Percentiles rank a stretch among this genome's conserved stretches.
These are phyloP conservation scores for Cotesia glomerata DNA, from an alignment of 1,140 invertebrate species.

Conservation along the genomic window DNA sequence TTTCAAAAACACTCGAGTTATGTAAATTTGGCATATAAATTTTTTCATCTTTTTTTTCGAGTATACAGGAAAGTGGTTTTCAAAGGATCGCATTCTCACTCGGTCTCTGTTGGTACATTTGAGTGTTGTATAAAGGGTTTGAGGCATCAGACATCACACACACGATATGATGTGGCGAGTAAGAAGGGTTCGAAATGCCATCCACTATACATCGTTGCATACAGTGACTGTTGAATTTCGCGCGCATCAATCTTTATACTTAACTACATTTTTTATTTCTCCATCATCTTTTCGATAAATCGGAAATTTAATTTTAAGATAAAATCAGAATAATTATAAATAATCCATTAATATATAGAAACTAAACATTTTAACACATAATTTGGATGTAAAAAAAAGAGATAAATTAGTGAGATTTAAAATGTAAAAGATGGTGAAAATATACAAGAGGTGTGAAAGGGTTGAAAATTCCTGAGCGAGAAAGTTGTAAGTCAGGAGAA, in stretches of 20 bases:
- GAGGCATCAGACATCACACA: too few relatives aligned
- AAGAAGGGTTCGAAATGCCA: too few relatives aligned
- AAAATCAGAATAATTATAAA: too few relatives aligned
- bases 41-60: not conserved
- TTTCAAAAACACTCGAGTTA: slow-evolving; percentile 23
- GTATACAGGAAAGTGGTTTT: slow-evolving; percentile 16
- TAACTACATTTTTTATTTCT: too few relatives aligned
- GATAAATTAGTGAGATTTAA: too few relatives aligned
- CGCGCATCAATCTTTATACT: not conserved
- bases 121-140: not conserved
- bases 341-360: too few relatives aligned
- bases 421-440: too few relatives aligned
- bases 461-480: slow-evolving; percentile 5
- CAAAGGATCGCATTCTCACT: slow-evolving; percentile 7
- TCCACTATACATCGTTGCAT: too few relatives aligned
- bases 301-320: too few relatives aligned
- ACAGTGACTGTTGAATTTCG: not conserved
- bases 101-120: not conserved
- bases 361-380: too few relatives aligned
- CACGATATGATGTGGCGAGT: not conserved
- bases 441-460: not conserved
- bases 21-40: slow-evolving; percentile 36
- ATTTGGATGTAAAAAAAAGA: too few relatives aligned
- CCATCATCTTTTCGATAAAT: too few relatives aligned
- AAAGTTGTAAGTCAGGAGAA: slow-evolving; percentile 31